Conservation (phyloP, 2,888 invertebrate species). For the Protonemura montana region DNA sequence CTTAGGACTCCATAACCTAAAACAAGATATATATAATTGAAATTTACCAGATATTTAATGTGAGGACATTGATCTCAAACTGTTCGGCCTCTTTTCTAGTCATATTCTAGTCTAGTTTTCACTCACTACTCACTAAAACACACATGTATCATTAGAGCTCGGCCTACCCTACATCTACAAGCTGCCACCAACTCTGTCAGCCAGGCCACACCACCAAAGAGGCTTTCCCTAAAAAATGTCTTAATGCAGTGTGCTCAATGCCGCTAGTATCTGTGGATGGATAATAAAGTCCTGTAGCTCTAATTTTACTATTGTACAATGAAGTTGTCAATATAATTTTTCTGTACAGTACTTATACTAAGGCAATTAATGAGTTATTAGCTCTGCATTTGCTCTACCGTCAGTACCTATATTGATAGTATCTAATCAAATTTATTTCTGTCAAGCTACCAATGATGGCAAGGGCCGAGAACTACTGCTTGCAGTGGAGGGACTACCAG, state of each 20-base stretch:
- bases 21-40: background rate
- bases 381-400: too few relatives aligned
- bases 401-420: too few relatives aligned
- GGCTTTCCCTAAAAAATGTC: background rate
- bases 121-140: constrained; percentile 1
- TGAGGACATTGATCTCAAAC: constrained; percentile 64
- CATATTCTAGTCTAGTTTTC: background rate
- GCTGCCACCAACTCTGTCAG: background rate
- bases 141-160: background rate
- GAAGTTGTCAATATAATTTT: too few relatives aligned
- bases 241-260: too few relatives aligned
- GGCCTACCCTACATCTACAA: background rate
- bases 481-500: constrained; percentile 60
- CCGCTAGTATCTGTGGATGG: too few relatives aligned
- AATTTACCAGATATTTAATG: constrained; percentile 71
- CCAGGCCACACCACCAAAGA: background rate
- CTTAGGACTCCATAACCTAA: background rate
- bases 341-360: too few relatives aligned
- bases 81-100: constrained; percentile 20
- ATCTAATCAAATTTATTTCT: background rate
- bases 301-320: too few relatives aligned
- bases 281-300: background rate
- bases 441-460: constrained; percentile 41
- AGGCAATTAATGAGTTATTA: too few relatives aligned
- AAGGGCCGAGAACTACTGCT: constrained; percentile 53